Evolutionary conservation across 2,888 invertebrate genomes (phyloP).

Genomic region (Dichetophora obliterata): DNA sequence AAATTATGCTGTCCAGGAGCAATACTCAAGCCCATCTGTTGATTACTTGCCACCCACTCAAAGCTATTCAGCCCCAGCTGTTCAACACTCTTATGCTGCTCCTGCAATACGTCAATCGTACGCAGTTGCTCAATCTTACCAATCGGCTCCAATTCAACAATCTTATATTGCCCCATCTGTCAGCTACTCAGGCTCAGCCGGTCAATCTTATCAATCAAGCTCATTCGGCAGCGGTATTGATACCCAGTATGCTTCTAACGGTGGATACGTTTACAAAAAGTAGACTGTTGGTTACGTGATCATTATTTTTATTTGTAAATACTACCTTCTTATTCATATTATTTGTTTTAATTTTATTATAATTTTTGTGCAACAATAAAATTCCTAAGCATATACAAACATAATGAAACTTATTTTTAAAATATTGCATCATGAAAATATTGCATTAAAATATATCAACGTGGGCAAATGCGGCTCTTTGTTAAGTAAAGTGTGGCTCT

Average conservation of each 20-base stretch:
- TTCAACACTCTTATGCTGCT: conserved; percentile 38
- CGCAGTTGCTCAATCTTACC: conserved; percentile 38
- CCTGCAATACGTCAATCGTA: conserved; percentile 47
- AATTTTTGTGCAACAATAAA: background rate
- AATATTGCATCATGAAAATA: too few relatives aligned
- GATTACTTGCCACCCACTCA: background rate
- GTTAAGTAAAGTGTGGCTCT: too few relatives aligned
- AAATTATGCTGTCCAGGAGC: too few relatives aligned
- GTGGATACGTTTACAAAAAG: conserved; percentile 66
- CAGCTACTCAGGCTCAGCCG: conserved; percentile 28
- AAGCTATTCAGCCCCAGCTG: conserved; percentile 30
- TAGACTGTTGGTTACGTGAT: conserved; percentile 47
- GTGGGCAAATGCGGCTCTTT: too few relatives aligned
- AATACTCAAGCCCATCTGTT: background rate
- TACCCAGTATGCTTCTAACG: conserved; percentile 66
- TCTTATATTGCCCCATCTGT: conserved; percentile 41
- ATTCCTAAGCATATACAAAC: background rate
- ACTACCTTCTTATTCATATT: background rate
- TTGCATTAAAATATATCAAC: too few relatives aligned
- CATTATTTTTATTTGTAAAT: background rate
- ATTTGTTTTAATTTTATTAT: background rate
- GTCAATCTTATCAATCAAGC: conserved; percentile 16
- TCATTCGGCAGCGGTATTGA: conserved; percentile 53
- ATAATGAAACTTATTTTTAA: too few relatives aligned
- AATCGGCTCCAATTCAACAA: conserved; percentile 27